Evolutionary conservation across 2,888 invertebrate species (phyloP), one percentile per base, ranked within the genome.

Genomic region (Drosophila merina): DNA sequence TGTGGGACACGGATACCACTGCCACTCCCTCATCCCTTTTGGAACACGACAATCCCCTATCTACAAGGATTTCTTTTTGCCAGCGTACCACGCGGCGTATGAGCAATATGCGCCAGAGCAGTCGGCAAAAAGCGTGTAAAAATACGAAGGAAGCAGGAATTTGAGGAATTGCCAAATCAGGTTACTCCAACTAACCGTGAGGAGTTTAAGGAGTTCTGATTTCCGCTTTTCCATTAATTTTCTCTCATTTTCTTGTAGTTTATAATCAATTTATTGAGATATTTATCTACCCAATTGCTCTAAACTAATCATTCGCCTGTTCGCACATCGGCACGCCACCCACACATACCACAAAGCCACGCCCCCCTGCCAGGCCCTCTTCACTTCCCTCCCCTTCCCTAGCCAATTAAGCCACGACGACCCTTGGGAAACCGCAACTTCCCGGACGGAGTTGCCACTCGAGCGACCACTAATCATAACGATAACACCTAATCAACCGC

Each of bases 401-500:
- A 6, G 9, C 25, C 44, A 36, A 36, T 59, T 31, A 12, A 4
- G 14, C 40, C 47, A 40, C 31, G 31, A 56, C 38, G 33, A 66
- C 70, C 57, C 70, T 45, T 57, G 55, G 70, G 31, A 12, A 60
- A 47, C 72, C 68, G 26, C 52, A 56, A 44, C 62, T 44, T 54
- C 66, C 66, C 51, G 74, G 67, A 38, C 40, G 25, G 55, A 51
- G 67, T 40, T 72, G 47, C 52, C 73, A 63, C 51, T 52, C 42
- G 51, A 86, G 49, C 86, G 86, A 74, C 87, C 85, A 77, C 88
- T 82, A 82, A 82, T 82, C 88, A 86, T 88, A 82, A 86, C 85
- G 87, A 88, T 88, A 82, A 88, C 81, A 82, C 81, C 81, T 82
- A 82, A 82, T 82, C 81, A 88, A 82, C 87, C 87, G 66, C 81